phyloP scores from a whole-genome alignment of 2,888 invertebrate species.

The Pseudococcus viburni region DNA sequence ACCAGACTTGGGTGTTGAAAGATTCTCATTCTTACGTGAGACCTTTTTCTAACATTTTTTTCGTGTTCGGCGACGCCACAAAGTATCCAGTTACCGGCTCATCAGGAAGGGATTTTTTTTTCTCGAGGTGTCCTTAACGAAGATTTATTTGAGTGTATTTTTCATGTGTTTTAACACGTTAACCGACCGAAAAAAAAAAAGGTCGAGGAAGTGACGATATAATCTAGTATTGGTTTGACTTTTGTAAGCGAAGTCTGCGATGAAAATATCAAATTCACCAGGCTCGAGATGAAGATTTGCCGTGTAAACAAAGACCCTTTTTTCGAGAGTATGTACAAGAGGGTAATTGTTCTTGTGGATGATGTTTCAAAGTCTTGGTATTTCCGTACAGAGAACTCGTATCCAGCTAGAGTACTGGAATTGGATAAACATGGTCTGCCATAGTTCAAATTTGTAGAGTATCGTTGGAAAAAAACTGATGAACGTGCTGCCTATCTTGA shows the following conservation, averaged over 20 bases:
- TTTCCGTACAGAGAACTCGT: background rate
- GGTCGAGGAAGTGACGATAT: constrained; percentile 27
- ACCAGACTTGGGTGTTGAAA: constrained; percentile 24
- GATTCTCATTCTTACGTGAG: background rate
- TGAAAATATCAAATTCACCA: constrained; percentile 16
- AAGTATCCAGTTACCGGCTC: constrained; percentile 42
- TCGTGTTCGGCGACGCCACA: background rate
- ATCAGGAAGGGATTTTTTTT: constrained; percentile 43
- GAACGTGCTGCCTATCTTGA: too few species aligned
- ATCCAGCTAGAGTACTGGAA: background rate
- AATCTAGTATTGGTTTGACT: background rate
- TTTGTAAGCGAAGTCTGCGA: background rate
- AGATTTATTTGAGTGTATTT: constrained; percentile 29
- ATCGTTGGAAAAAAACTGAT: too few species aligned
- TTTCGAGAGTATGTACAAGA: background rate
- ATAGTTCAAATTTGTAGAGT: too few species aligned
- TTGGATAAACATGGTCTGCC: background rate
- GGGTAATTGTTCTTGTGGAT: constrained; percentile 17
- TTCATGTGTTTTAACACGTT: constrained; percentile 20
- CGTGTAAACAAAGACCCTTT: constrained; percentile 43
- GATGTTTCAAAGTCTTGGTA: background rate
- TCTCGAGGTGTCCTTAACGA: background rate
- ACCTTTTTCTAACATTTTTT: background rate
- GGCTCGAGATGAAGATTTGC: background rate
- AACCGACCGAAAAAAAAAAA: background rate